A percentile compares a stretch with the other conserved stretches of the same genome.
These are phyloP conservation scores for Ennomos quercinarius DNA, from an alignment of 2,888 invertebrate genomes.

Conservation along the genomic window DNA sequence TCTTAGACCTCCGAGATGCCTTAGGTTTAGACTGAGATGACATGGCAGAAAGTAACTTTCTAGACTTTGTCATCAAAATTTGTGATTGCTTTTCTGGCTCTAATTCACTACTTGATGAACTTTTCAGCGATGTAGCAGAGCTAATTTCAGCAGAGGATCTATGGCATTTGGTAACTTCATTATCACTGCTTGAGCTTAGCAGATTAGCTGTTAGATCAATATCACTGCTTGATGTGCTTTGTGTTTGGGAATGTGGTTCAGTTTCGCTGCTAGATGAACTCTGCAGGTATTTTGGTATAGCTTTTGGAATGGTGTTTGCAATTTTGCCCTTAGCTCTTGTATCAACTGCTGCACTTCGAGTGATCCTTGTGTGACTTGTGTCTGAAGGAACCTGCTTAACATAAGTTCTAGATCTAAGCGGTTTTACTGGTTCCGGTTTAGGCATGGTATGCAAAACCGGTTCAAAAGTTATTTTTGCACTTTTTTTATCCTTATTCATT, in stretches of 20 bases:
- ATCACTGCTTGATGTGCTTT: background rate
- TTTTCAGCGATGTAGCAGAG: constrained; percentile 30
- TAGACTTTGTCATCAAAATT: constrained; percentile 20
- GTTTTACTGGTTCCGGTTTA: constrained; percentile 27
- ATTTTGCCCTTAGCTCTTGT: constrained; percentile 39
- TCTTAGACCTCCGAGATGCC: constrained; percentile 23
- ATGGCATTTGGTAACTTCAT: background rate
- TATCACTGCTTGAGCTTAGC: constrained; percentile 9
- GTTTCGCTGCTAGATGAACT: constrained; percentile 20
- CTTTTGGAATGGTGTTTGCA: constrained; percentile 35
- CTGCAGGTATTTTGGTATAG: background rate
- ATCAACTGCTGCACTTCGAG: constrained; percentile 31
- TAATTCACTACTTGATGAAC: constrained; percentile 49
- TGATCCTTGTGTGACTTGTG: constrained; percentile 21
- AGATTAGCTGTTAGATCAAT: background rate
- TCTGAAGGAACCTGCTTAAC: constrained; percentile 34
- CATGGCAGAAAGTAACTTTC: constrained; percentile 35
- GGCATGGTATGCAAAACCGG: constrained; percentile 43
- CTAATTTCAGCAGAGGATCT: constrained; percentile 1
- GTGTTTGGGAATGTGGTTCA: background rate
- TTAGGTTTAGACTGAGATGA: constrained; percentile 31
- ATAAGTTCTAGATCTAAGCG: constrained; percentile 36
- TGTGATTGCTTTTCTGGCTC: constrained; percentile 23
- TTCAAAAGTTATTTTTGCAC: constrained; percentile 49
- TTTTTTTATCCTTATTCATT: constrained; percentile 45